Evolutionary conservation across 2,113 vertebrate species (phyloP).

Genomic region (Polyodon spathula): DNA sequence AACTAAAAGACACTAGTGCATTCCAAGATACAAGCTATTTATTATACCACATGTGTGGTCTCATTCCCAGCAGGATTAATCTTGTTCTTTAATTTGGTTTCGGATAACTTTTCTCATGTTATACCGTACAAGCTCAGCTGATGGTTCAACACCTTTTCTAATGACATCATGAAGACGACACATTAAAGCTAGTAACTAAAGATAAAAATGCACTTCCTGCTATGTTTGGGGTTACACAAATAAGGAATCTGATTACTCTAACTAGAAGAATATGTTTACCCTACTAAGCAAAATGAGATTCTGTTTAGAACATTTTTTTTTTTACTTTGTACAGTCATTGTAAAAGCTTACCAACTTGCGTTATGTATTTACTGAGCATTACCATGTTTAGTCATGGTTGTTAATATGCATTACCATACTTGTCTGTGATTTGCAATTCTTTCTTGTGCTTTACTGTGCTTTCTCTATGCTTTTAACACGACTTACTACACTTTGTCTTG

Average conservation of each 20-base stretch:
- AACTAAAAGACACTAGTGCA: neutral
- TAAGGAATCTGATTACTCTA: slow-evolving; percentile 8
- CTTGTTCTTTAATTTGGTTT: slow-evolving; percentile 9
- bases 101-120: slow-evolving; percentile 17
- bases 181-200: slow-evolving; percentile 1
- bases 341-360: too few relatives aligned
- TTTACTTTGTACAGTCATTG: too few relatives aligned
- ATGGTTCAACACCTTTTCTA: slow-evolving; percentile 23
- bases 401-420: too few relatives aligned
- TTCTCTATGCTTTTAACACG: too few relatives aligned
- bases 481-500: too few relatives aligned
- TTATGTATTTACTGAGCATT: too few relatives aligned
- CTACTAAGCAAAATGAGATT: neutral
- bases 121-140: slow-evolving; percentile 8
- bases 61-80: neutral
- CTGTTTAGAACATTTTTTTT: neutral
- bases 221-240: slow-evolving; percentile 4
- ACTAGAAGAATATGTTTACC: slow-evolving; percentile 5
- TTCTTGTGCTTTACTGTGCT: too few relatives aligned
- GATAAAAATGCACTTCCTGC: slow-evolving; percentile 15
- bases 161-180: slow-evolving; percentile 9
- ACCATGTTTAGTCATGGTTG: too few relatives aligned
- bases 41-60: slow-evolving; percentile 22
- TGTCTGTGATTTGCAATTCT: too few relatives aligned
- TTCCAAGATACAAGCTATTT: neutral